Base-by-base conservation (phyloP, 2,113 vertebrate genomes). In the Cricetomys ansorgei region DNA sequence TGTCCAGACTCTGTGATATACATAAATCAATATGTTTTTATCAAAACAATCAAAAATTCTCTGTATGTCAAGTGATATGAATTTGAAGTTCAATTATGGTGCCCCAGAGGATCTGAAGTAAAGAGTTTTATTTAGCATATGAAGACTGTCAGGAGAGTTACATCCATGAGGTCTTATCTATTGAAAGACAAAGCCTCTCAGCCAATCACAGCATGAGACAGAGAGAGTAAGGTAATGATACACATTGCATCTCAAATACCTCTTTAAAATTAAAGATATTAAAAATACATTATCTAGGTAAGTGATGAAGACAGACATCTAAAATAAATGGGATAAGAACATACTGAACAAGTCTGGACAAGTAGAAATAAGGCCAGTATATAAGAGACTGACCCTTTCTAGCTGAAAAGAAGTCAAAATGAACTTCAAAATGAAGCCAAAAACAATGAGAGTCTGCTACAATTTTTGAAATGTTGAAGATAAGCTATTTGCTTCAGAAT, bases 251-350 rank as follows among this genome's bases (percentile, higher is more conserved):
- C 40, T 7, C 86, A 93, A 90, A 62, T 55, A 55, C 53, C 17
- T 9, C 45, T 84, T 89, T 93, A 88, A 89, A 89, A 29, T 79
- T 91, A 83, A 65, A 89, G 77, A 83, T 57, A 80, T 40, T 25
- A 93, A 17, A 3, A 92, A 84, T 72, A 40, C 11, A 2, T 48
- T 77, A 88, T 15, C 13, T 65, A 87, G 11, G 7, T 8, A 73
- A n/a, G 88, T 85, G 19, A 69, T 10, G 25, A 65, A 72, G 40
- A 34, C 43, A 62, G 0, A 40, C 15, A 92, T 37, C n/a, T 48
- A 16, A 62, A 88, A 84, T 7, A 72, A 92, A 85, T 9, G 7
- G 0, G 10, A 73, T 53, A 1, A 79, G 6, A 53, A 94, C 85
- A 72, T 86, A 70, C 53, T 73, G 59, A 34, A 48, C 65, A 88